A percentile compares a stretch with the other conserved stretches of the same genome.
These are phyloP conservation scores for Scortum barcoo DNA, from an alignment of 2,113 vertebrate genomes.

Conservation along the genomic window DNA sequence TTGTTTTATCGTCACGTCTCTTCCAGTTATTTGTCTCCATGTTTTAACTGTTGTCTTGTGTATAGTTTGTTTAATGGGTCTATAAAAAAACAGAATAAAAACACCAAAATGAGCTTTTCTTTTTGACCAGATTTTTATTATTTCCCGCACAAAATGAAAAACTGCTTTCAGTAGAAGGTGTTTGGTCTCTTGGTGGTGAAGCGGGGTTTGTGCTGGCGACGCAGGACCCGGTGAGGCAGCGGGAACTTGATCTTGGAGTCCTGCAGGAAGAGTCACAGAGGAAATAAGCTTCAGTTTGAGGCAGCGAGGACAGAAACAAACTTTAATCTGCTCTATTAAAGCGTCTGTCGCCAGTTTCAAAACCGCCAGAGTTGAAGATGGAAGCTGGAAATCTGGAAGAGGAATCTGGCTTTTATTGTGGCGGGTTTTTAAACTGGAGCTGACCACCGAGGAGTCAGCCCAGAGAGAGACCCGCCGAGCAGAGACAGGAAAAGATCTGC, in stretches of 20 bases:
- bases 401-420: constrained; percentile 70
- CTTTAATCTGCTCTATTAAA: not conserved
- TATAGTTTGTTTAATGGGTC: no score
- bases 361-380: constrained; percentile 71
- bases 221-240: constrained; percentile 95
- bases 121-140: constrained; percentile 82
- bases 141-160: constrained; percentile 67
- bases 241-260: constrained; percentile 99
- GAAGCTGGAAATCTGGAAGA: constrained; percentile 78
- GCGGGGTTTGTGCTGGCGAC: constrained; percentile 96
- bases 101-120: not conserved
- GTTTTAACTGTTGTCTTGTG: no score
- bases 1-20: no score
- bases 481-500: accelerated
- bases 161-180: constrained; percentile 91
- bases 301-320: accelerated
- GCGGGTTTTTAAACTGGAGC: constrained; percentile 63
- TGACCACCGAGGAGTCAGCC: constrained; percentile 36
- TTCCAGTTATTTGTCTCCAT: no score
- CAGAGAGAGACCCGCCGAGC: constrained; percentile 72
- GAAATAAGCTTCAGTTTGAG: not conserved
- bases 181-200: constrained; percentile 99
- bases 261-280: constrained; percentile 74
- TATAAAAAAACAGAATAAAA: no score
- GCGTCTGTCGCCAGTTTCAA: constrained; percentile 70